Base-by-base conservation (phyloP, 2,888 invertebrate genomes). In the Apodemia hepburni region DNA sequence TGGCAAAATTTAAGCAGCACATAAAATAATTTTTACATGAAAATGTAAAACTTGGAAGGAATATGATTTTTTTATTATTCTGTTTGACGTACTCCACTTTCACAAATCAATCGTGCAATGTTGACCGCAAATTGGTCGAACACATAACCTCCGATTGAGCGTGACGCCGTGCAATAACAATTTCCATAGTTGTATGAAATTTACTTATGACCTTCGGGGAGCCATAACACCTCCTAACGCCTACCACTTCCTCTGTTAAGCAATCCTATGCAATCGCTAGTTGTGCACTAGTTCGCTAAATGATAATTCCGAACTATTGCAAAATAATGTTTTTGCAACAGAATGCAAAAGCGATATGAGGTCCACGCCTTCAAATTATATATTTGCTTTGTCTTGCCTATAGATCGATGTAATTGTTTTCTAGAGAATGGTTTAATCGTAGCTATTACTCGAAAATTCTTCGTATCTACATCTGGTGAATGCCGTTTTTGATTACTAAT, bases 261-360 rank as follows among this genome's bases (percentile, higher is more conserved):
- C 80, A 85, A 82, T 75, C 61, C 73, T 62, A 75, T 78, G 85
- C 84, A 85, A 81, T 76, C 74, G 71, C 72, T 76, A 74, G 87
- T 85, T 88, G 84, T 90, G 90, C 90, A 91, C 90, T 78, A 89
- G 84, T 90, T 89, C 83, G 79, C 75, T 78, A 81, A 84, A 87
- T 88, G 87, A 90, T 91, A 89, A 90, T 91, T 87, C 87, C 85
- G 74, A 87, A 83, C 79, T 78, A 72, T 91, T 91, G 88, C 90
- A 82, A 87, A 82, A 88, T 74, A 68, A 64, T 69, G 68, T 68
- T 80, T 80, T 85, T 82, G 87, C 85, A 84, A 84, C 78, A 80
- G 80, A 86, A 84, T 84, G 84, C 80, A 81, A 82, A 84, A 80
- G 80, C 84, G 66, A 85, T 82, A 82, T 84, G 81, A 81, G 81